These are phyloP conservation scores for Adelognathus sp. DNA, from an alignment of 2,888 invertebrate genomes.

Conservation along the genomic window DNA sequence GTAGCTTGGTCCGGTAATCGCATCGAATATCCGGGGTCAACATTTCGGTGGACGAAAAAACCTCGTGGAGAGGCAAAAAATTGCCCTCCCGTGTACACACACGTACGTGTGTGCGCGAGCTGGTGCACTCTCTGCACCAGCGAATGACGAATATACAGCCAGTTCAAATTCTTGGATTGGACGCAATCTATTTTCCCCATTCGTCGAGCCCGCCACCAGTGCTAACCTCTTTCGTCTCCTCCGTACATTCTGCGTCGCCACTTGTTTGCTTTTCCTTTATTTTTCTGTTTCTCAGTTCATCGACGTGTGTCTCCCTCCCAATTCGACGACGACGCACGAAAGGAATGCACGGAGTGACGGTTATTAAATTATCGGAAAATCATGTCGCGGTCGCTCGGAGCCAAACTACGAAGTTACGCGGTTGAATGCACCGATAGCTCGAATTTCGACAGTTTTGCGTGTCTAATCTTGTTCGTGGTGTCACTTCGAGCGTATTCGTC, in stretches of 20 bases:
- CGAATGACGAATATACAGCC: neutral
- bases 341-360: neutral
- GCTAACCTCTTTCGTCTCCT: neutral
- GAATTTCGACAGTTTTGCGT: too few species aligned
- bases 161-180: constrained; percentile 18
- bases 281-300: neutral
- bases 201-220: neutral
- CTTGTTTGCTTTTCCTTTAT: neutral
- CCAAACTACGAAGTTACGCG: neutral
- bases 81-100: neutral
- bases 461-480: too few species aligned
- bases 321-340: neutral
- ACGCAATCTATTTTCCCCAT: constrained; percentile 7
- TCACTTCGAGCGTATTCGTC: too few species aligned
- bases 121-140: neutral
- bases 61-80: neutral
- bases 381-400: neutral
- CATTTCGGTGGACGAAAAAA: neutral
- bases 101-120: neutral
- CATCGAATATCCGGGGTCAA: neutral
- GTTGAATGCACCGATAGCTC: neutral
- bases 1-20: neutral
- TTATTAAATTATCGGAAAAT: neutral
- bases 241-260: neutral
- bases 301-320: neutral